Evolutionary conservation across 2,113 vertebrate genomes (phyloP).

Genomic region (Heterotis niloticus): DNA sequence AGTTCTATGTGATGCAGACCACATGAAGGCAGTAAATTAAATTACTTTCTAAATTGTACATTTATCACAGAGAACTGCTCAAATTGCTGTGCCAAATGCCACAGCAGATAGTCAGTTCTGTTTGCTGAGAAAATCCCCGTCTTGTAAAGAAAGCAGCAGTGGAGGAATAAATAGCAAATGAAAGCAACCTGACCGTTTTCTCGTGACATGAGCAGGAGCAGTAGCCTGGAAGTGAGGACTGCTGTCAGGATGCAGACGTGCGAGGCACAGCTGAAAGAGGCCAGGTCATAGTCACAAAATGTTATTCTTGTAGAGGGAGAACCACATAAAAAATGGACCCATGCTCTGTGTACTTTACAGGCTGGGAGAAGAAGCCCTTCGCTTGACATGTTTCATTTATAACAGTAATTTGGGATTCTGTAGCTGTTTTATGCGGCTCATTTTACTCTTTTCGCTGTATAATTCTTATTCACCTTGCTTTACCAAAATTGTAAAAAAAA

Average conservation of each 20-base stretch:
- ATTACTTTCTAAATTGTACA: too few species aligned
- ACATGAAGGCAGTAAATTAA: too few species aligned
- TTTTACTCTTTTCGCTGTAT: too few species aligned
- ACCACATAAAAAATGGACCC: neutral
- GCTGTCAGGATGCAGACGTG: neutral
- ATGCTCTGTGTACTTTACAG: neutral
- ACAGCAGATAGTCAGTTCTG: too few species aligned
- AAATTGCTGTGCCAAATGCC: too few species aligned
- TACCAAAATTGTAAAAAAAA: too few species aligned
- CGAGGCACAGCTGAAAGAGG: constrained; percentile 1
- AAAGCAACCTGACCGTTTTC: neutral
- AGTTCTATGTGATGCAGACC: too few species aligned
- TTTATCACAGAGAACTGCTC: too few species aligned
- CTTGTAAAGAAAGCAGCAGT: neutral
- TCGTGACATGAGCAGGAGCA: neutral
- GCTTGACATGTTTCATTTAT: neutral
- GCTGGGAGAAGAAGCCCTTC: neutral
- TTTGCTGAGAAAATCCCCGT: neutral
- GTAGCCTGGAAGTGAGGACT: constrained; percentile 5
- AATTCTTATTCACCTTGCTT: too few species aligned
- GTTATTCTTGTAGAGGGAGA: neutral
- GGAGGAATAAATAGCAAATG: neutral
- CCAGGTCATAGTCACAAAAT: neutral
- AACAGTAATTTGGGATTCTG: neutral
- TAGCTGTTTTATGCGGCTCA: neutral